Percentiles rank a stretch among this genome's conserved stretches.
Conservation (phyloP, 2,797 vertebrate genomes). For the Lacerta agilis region DNA sequence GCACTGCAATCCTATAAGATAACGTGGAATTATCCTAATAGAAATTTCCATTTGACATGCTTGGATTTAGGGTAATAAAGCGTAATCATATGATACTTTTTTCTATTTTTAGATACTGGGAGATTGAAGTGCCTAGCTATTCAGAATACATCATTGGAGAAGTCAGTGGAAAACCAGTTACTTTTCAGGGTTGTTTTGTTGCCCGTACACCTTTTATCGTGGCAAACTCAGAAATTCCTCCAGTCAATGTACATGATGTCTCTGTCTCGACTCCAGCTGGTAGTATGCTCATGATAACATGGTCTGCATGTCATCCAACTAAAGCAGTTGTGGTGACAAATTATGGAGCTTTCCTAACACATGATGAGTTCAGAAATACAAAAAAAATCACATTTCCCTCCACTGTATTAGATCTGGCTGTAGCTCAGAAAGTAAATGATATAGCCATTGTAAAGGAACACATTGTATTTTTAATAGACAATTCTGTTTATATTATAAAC, state of each 20-base stretch:
- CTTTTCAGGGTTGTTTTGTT: slow-evolving; percentile 64
- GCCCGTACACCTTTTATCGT: slow-evolving; percentile 12
- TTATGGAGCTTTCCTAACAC: slow-evolving; percentile 53
- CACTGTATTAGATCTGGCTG: slow-evolving; percentile 14
- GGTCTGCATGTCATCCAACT: slow-evolving; percentile 4
- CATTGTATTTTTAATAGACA: slow-evolving; percentile 46
- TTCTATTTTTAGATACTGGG: slow-evolving; percentile 56
- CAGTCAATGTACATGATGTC: neutral
- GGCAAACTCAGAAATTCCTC: neutral
- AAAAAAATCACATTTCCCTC: slow-evolving; percentile 48
- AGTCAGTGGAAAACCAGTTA: slow-evolving; percentile 46
- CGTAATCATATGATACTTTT: neutral
- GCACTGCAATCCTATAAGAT: neutral
- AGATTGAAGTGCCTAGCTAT: neutral
- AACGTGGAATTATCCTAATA: neutral
- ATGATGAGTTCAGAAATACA: slow-evolving; percentile 48
- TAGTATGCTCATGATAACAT: neutral
- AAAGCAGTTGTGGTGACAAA: slow-evolving; percentile 23
- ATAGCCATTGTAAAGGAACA: neutral
- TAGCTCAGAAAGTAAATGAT: slow-evolving; percentile 39
- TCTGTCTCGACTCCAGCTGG: slow-evolving; percentile 9
- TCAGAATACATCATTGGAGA: neutral
- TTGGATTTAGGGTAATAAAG: neutral
- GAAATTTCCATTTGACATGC: neutral
- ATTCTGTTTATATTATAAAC: slow-evolving; percentile 17